Base-by-base conservation (phyloP, 1,140 invertebrate species). In the Danaus melanippus region DNA sequence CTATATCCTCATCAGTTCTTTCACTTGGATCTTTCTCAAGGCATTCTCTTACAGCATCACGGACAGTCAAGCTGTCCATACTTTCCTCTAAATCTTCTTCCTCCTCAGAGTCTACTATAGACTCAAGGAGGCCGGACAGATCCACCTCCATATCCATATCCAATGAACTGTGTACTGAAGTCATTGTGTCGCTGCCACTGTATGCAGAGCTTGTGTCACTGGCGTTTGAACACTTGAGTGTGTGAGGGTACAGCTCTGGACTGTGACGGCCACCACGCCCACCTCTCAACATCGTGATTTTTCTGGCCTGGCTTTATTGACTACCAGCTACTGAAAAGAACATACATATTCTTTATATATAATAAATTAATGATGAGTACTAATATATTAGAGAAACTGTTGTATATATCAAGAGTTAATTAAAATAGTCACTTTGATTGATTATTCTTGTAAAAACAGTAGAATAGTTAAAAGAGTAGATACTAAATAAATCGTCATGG, bases 1-100 rank as follows among this genome's bases (percentile, higher is more conserved):
- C 95, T 70, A 99, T 95, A 79, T 99, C 98, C 60, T 99, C 96
- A 66, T 97, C 95, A 8, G 92, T 95, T 65, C 98, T 89, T 67
- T 99, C 96, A 46, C 92, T 91, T 8, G 97, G 97, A 84, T 98
- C 96, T 88, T 99, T 99, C 79, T 99, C 97, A 50, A 99, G 88
- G 79, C 97, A 98, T 85, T 99, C 98, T 61, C 97, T 89, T 2
- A 99, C 97, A 47, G 95, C 94, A 89, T 99, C 98, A 50, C 96
- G 90, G 0, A 97, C 94, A 56, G 92, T 95, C 56, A 96, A 87
- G 77, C 94, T 97, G 85, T 97, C 96, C 89, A 96, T 95, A 74
- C 94, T 95, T 71, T 98, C 96, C 32, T 94, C 95, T 64, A 97
- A 89, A 88, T 96, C 95, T 81, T 98, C 97, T 62, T 97, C 96